Evolutionary conservation across 2,113 vertebrate genomes (phyloP).

Genomic region (Sigmodon hispidus): DNA sequence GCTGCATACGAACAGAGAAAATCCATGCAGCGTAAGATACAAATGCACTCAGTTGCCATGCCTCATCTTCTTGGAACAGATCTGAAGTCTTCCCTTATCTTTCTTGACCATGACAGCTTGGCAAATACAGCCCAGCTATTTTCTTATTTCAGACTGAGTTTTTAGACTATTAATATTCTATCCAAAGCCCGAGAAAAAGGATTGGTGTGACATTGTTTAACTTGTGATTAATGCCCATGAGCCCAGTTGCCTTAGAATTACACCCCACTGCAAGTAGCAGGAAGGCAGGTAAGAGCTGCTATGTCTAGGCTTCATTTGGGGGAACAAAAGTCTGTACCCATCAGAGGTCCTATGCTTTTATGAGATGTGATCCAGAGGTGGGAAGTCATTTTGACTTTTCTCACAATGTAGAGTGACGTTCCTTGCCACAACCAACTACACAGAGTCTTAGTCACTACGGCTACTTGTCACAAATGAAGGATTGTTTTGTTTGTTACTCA

Average conservation of each 20-base stretch:
- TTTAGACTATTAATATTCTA: slow-evolving; percentile 44
- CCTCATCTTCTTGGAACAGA: not conserved
- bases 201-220: slow-evolving; percentile 9
- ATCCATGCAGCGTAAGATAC: not conserved
- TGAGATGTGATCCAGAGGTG: not conserved
- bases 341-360: not conserved
- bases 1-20: not conserved
- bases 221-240: slow-evolving; percentile 11
- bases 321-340: not conserved
- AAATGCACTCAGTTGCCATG: not conserved
- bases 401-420: not conserved
- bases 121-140: not conserved
- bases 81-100: slow-evolving; percentile 18
- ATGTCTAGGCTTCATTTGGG: not conserved
- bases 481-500: slow-evolving; percentile 76
- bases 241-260: not conserved
- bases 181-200: not conserved
- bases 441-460: not conserved
- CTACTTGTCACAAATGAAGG: slow-evolving; percentile 64
- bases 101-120: slow-evolving; percentile 50
- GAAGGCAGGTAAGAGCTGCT: not conserved
- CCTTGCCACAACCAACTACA: not conserved
- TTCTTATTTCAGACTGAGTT: slow-evolving; percentile 37
- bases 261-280: not conserved
- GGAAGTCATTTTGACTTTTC: not conserved